Evolutionary conservation across 2,113 vertebrate species (phyloP).

Genomic region (Gambusia affinis): DNA sequence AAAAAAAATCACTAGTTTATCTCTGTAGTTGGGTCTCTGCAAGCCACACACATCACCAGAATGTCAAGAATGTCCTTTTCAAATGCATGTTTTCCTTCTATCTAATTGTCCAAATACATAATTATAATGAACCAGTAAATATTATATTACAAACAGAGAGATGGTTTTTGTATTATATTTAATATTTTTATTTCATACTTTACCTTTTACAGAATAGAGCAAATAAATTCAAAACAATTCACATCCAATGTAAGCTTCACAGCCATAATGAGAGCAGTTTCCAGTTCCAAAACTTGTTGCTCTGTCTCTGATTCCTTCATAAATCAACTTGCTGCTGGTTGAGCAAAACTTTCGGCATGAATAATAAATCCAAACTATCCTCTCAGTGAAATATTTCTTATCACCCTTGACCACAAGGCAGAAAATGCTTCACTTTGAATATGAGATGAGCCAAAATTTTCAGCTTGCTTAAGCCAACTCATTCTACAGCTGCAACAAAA

Average conservation of each 20-base stretch:
- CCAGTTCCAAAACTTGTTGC: too few species aligned
- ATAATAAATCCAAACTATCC: background rate
- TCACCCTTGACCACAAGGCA: background rate
- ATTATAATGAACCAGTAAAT: background rate
- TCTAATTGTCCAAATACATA: background rate
- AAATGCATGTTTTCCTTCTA: background rate
- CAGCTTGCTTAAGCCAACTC: conserved; percentile 1
- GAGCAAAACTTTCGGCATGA: conserved; percentile 4
- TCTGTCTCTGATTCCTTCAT: conserved; percentile 8
- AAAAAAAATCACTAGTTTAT: too few species aligned
- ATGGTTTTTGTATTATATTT: background rate
- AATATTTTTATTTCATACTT: background rate
- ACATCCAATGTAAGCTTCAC: background rate
- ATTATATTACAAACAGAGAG: background rate
- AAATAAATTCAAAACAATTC: background rate
- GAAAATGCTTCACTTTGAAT: background rate
- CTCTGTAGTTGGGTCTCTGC: too few species aligned
- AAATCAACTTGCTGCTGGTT: background rate
- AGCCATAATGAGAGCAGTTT: background rate
- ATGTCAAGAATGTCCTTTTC: background rate
- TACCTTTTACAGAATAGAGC: background rate
- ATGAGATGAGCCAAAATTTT: conserved; percentile 6
- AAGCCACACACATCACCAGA: too few species aligned
- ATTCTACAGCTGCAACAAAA: conserved; percentile 13
- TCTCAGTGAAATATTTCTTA: background rate